Evolutionary conservation across 2,888 invertebrate genomes (phyloP).

Genomic region (Synanthedon formicaeformis): DNA sequence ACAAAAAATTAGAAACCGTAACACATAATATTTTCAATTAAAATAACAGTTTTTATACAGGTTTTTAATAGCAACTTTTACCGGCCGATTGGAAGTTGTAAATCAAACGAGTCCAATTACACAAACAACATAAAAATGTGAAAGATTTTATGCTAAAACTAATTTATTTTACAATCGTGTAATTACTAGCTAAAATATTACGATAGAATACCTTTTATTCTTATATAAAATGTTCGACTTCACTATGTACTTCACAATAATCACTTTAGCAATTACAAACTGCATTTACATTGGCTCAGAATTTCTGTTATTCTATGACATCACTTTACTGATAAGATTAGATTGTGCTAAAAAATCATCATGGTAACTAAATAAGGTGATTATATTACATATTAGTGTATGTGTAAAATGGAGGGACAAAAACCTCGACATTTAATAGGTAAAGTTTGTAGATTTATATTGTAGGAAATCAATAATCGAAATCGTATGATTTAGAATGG

Average conservation of each 20-base stretch:
- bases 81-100: background rate
- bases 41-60: too few species aligned
- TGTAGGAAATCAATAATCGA: too few species aligned
- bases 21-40: too few species aligned
- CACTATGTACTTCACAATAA: background rate
- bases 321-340: slow-evolving; percentile 51
- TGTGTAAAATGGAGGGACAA: background rate
- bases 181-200: background rate
- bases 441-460: too few species aligned
- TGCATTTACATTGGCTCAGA: slow-evolving; percentile 10
- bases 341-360: slow-evolving; percentile 21
- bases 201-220: background rate
- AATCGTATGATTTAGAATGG: too few species aligned
- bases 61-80: too few species aligned
- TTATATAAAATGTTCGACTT: background rate
- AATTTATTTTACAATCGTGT: background rate
- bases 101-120: background rate
- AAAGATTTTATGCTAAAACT: background rate
- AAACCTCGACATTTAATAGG: too few species aligned
- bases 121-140: background rate
- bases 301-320: slow-evolving; percentile 42
- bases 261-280: slow-evolving; percentile 1
- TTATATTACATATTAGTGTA: slow-evolving; percentile 1
- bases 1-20: too few species aligned
- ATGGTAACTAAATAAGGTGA: slow-evolving; percentile 2